These are phyloP conservation scores for Saccopteryx bilineata DNA, from an alignment of 2,113 vertebrate genomes.

Conservation along the genomic window DNA sequence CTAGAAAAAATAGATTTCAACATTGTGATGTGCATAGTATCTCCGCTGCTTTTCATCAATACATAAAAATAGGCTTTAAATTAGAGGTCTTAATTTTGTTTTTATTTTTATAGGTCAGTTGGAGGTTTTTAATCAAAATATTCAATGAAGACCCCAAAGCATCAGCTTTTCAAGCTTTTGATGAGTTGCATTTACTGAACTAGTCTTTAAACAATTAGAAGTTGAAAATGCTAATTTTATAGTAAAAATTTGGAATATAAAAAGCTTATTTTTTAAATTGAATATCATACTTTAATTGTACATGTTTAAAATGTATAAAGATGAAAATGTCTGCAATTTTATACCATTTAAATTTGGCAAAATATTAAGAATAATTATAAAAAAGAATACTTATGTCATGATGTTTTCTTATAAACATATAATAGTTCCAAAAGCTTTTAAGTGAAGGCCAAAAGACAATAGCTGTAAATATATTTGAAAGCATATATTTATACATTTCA, in stretches of 20 bases:
- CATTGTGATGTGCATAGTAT: background rate
- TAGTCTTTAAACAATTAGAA: background rate
- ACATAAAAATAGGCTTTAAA: background rate
- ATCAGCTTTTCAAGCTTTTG: background rate
- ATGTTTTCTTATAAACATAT: background rate
- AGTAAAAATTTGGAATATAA: background rate
- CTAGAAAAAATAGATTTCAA: background rate
- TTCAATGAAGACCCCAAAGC: background rate
- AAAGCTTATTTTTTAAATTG: background rate
- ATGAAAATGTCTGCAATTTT: background rate
- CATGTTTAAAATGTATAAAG: background rate
- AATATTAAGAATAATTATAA: constrained; percentile 28
- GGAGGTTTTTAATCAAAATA: background rate
- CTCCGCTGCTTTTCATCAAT: background rate
- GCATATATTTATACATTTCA: background rate
- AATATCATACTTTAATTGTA: background rate
- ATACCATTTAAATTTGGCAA: background rate
- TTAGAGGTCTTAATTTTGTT: background rate
- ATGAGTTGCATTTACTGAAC: background rate
- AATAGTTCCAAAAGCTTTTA: background rate
- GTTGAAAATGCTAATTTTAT: background rate
- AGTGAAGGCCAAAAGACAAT: background rate
- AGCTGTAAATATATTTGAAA: background rate
- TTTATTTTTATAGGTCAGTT: background rate
- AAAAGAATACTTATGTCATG: background rate